A percentile compares a stretch with the other conserved stretches of the same genome.
Evolutionary conservation across 2,113 vertebrate species (phyloP).

Genomic region (Syrmaticus mikado): DNA sequence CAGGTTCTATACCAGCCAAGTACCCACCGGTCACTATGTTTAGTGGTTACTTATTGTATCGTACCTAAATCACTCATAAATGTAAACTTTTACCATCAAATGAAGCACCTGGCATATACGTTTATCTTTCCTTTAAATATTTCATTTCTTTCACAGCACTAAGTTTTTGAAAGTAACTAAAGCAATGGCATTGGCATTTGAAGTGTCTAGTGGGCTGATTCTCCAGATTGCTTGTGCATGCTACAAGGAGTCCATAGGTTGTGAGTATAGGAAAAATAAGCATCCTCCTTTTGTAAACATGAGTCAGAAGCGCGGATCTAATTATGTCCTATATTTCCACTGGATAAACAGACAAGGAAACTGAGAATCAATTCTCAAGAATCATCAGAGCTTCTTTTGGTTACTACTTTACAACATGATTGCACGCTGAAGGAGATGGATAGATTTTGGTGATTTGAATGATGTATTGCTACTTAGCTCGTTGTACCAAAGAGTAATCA

Average conservation of each 20-base stretch:
- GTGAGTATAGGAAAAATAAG: background rate
- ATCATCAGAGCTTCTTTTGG: background rate
- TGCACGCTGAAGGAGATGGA: background rate
- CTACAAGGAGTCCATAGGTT: background rate
- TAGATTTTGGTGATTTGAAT: background rate
- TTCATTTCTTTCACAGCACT: background rate
- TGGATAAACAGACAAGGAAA: background rate
- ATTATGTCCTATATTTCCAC: background rate
- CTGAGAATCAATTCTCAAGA: background rate
- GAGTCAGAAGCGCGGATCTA: background rate
- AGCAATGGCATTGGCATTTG: background rate
- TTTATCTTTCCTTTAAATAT: slow-evolving; percentile 6
- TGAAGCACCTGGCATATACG: background rate
- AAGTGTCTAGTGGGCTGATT: background rate
- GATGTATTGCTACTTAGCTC: background rate
- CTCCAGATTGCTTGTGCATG: background rate
- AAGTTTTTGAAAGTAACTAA: background rate
- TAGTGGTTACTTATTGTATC: slow-evolving; percentile 84
- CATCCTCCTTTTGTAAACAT: background rate
- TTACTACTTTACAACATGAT: background rate
- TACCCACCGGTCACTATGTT: slow-evolving; percentile 84
- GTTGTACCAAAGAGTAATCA: background rate
- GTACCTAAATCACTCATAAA: slow-evolving; percentile 68
- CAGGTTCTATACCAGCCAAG: slow-evolving; percentile 78
- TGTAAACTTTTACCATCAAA: background rate